These are phyloP conservation scores for Acanthosepion esculentum DNA, from an alignment of 2,888 invertebrate genomes.

Conservation along the genomic window DNA sequence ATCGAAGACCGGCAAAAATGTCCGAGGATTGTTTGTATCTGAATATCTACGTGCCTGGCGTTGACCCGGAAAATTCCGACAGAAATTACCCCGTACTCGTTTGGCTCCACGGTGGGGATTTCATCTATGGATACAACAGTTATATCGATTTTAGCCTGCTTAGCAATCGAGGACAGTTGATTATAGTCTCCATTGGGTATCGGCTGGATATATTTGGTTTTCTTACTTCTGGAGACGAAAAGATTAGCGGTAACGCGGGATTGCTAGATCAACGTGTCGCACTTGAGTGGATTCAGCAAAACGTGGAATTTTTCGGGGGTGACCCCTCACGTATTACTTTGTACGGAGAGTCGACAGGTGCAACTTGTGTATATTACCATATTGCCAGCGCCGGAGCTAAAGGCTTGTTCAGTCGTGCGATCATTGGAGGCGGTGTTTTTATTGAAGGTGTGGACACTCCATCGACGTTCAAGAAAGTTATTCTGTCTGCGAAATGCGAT, in stretches of 20 bases:
- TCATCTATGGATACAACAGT: conserved; percentile 57
- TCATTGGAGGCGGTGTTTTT: conserved; percentile 58
- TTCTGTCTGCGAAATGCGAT: neutral
- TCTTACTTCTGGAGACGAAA: conserved; percentile 55
- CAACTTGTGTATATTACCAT: conserved; percentile 57
- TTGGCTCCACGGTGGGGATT: conserved; percentile 64
- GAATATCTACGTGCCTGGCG: conserved; percentile 58
- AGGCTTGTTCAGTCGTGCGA: conserved; percentile 58
- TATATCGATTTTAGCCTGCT: conserved; percentile 57
- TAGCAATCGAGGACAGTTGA: conserved; percentile 57
- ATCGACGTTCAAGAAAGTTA: neutral
- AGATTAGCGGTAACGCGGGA: conserved; percentile 58
- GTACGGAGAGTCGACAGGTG: conserved; percentile 63
- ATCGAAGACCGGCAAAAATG: neutral
- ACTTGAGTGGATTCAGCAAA: conserved; percentile 60
- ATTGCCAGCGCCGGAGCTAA: conserved; percentile 54
- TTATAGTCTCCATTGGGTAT: conserved; percentile 62
- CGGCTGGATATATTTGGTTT: conserved; percentile 62
- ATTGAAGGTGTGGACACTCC: neutral
- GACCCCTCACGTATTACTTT: conserved; percentile 56
- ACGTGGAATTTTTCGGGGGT: conserved; percentile 61
- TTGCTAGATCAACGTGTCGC: conserved; percentile 61
- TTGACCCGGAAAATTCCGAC: neutral
- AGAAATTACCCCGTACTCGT: conserved; percentile 56
- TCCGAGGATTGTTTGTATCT: conserved; percentile 62